Percentiles rank a stretch among this genome's conserved stretches.
phyloP scores from a whole-genome alignment of 2,888 invertebrate genomes.

The Ferdinandea cuprea region DNA sequence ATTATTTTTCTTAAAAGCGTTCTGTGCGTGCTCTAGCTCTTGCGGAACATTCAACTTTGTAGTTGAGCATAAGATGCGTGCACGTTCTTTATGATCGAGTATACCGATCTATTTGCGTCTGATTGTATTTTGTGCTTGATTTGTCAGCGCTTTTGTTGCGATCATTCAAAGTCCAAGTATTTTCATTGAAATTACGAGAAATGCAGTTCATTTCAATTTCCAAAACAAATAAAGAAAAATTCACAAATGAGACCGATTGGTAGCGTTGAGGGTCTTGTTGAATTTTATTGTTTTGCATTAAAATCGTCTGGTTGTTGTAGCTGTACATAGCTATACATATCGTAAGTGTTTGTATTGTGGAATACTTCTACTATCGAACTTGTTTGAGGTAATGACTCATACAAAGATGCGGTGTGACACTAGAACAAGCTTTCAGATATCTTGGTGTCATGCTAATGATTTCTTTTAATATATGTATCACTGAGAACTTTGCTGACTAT shows the following conservation, averaged over 20 bases:
- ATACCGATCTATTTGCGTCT: constrained; percentile 40
- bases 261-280: constrained; percentile 7
- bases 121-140: constrained; percentile 21
- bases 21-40: constrained; percentile 3
- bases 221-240: constrained; percentile 6
- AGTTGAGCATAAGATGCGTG: constrained; percentile 1
- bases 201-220: constrained; percentile 1
- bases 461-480: no score
- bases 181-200: constrained; percentile 12
- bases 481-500: background rate
- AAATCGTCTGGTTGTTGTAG: background rate
- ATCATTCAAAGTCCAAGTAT: constrained; percentile 22
- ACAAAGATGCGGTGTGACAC: background rate
- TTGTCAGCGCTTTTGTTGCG: background rate
- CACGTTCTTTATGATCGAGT: constrained; percentile 21
- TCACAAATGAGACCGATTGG: constrained; percentile 9
- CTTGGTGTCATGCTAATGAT: background rate
- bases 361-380: constrained; percentile 6
- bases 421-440: background rate
- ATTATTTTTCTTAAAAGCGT: background rate
- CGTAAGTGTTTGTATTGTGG: no score
- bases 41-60: background rate
- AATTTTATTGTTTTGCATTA: constrained; percentile 6
- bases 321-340: no score
- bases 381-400: constrained; percentile 3